Evolutionary conservation across 2,888 invertebrate species (phyloP).

Genomic region (Pandemis corylana): DNA sequence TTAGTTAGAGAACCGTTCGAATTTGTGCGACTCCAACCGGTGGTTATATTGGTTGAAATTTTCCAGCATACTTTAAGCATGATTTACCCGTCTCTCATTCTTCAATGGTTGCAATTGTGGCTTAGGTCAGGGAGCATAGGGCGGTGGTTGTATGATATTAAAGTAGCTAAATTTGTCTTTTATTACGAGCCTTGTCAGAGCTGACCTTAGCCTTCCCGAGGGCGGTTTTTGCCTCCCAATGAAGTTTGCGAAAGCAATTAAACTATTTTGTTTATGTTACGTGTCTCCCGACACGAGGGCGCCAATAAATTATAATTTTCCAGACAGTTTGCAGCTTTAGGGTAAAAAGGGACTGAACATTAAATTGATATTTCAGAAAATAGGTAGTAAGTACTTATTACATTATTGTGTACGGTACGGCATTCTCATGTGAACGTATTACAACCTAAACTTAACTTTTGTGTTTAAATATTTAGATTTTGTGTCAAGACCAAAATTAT

Average conservation of each 20-base stretch:
- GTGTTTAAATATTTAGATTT: too few relatives aligned
- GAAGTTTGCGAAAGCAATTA: conserved; percentile 37
- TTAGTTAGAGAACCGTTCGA: too few relatives aligned
- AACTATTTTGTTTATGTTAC: conserved; percentile 39
- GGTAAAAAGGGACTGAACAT: conserved; percentile 23
- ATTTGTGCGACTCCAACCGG: too few relatives aligned
- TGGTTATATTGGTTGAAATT: too few relatives aligned
- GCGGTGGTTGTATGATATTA: background rate
- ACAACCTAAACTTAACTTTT: too few relatives aligned
- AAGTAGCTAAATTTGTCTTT: background rate
- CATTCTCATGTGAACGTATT: too few relatives aligned
- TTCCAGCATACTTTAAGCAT: too few relatives aligned
- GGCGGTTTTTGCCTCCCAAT: conserved; percentile 33
- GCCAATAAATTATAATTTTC: conserved; percentile 34
- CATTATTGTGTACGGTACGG: too few relatives aligned
- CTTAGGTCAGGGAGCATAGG: too few relatives aligned
- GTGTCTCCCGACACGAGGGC: conserved; percentile 15
- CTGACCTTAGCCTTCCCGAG: conserved; percentile 21
- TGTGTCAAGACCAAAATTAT: too few relatives aligned
- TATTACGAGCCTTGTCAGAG: conserved; percentile 8
- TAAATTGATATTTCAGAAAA: conserved; percentile 7
- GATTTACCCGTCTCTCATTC: too few relatives aligned
- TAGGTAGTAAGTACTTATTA: background rate
- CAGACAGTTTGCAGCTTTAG: conserved; percentile 4
- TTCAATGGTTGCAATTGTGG: too few relatives aligned